A percentile compares a stretch with the other conserved stretches of the same genome.
Evolutionary conservation across 2,888 invertebrate genomes (phyloP).

Genomic region (Caprella mutica): DNA sequence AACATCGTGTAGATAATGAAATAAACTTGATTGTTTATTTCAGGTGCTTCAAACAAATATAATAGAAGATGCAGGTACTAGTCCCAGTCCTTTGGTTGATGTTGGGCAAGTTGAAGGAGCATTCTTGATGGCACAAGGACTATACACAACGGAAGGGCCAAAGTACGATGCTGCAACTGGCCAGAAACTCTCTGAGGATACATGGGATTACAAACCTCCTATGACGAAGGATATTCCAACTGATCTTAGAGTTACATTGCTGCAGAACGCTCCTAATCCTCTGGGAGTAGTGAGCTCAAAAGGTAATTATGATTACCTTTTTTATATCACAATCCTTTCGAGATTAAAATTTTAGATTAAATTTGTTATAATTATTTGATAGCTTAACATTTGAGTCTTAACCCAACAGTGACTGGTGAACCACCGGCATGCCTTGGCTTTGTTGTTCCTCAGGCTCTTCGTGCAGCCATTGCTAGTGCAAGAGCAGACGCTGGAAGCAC

Average conservation of each 20-base stretch:
- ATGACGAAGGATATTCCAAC: conserved; percentile 37
- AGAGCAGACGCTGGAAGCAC: conserved; percentile 35
- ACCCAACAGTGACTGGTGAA: conserved; percentile 35
- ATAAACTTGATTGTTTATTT: too few species aligned
- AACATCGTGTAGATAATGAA: too few species aligned
- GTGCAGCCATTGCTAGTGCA: conserved; percentile 35
- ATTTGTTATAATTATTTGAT: too few species aligned
- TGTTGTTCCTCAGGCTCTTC: conserved; percentile 34
- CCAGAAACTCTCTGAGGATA: conserved; percentile 57
- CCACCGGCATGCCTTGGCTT: conserved; percentile 34
- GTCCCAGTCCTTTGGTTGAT: conserved; percentile 39
- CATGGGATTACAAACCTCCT: conserved; percentile 49
- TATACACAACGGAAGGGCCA: conserved; percentile 61
- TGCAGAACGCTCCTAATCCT: conserved; percentile 35
- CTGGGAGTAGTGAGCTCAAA: conserved; percentile 37
- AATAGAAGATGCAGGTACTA: conserved; percentile 36
- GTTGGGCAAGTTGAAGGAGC: conserved; percentile 51
- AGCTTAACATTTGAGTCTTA: too few species aligned
- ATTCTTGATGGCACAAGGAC: conserved; percentile 61
- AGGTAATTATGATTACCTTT: too few species aligned
- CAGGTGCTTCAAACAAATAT: conserved; percentile 28
- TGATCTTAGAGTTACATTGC: conserved; percentile 36
- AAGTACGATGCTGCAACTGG: conserved; percentile 54
- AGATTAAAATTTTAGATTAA: too few species aligned
- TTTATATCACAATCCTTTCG: too few species aligned